A percentile compares a stretch with the other conserved stretches of the same genome.
phyloP scores from a whole-genome alignment of 2,113 vertebrate genomes.

The Rana temporaria region DNA sequence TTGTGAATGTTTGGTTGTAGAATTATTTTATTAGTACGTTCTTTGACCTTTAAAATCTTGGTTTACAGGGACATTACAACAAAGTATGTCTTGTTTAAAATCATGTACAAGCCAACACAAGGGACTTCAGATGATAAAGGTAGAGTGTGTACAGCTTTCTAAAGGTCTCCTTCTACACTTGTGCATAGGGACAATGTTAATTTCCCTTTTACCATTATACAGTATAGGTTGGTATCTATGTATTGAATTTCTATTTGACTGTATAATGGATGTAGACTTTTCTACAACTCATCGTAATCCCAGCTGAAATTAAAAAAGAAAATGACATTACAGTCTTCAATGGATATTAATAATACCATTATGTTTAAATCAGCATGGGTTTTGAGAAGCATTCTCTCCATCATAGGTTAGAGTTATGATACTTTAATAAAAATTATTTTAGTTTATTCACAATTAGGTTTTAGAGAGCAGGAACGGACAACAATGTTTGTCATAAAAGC shows the following conservation, averaged over 20 bases:
- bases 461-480: too few species aligned
- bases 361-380: constrained; percentile 3
- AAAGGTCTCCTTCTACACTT: not conserved
- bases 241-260: constrained; percentile 14
- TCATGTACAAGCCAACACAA: not conserved
- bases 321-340: constrained; percentile 5
- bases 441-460: too few species aligned
- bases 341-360: not conserved
- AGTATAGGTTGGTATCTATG: not conserved
- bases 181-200: not conserved
- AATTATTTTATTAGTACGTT: too few species aligned
- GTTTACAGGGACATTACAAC: not conserved
- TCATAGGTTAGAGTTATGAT: not conserved
- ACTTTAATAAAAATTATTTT: too few species aligned
- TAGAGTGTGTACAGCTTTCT: not conserved
- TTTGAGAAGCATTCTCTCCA: not conserved
- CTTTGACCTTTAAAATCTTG: too few species aligned
- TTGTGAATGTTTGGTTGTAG: too few species aligned
- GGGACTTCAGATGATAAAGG: not conserved
- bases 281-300: not conserved
- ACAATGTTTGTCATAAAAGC: too few species aligned
- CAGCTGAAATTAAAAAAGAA: constrained; percentile 1
- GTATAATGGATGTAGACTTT: constrained; percentile 7
- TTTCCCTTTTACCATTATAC: constrained; percentile 2
- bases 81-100: not conserved